A percentile compares a stretch with the other conserved stretches of the same genome.
Conservation (phyloP, 2,797 vertebrate species). For the Taeniopygia guttata region DNA sequence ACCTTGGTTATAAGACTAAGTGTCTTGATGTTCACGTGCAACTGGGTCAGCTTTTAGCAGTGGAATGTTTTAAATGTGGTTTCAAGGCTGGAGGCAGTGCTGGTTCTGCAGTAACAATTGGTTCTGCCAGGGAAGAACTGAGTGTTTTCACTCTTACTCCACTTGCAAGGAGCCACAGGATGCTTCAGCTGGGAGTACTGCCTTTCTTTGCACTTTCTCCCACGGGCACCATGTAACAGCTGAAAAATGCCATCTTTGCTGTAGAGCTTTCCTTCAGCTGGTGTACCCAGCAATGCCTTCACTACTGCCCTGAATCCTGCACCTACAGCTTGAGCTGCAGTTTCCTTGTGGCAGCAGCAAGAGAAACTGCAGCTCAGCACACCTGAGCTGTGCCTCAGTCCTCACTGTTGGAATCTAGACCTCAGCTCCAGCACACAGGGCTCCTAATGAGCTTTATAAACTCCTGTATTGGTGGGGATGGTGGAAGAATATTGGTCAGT, state of each 20-base stretch:
- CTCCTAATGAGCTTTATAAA: not conserved
- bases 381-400: not conserved
- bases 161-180: not conserved
- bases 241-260: not conserved
- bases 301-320: not conserved
- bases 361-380: not conserved
- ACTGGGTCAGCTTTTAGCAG: not conserved
- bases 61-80: not conserved
- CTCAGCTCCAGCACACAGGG: not conserved
- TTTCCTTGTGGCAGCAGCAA: not conserved
- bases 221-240: not conserved
- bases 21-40: rapidly evolving
- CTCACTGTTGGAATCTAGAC: not conserved
- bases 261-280: not conserved
- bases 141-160: not conserved
- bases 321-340: not conserved
- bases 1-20: not conserved
- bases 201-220: not conserved
- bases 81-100: not conserved
- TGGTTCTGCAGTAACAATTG: not conserved
- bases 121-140: not conserved
- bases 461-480: not conserved
- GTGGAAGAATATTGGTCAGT: not conserved
- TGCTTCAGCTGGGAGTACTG: not conserved
- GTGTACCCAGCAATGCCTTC: not conserved